Conservation (phyloP, 1,140 invertebrate species). For the Drosophila pseudoananassae region DNA sequence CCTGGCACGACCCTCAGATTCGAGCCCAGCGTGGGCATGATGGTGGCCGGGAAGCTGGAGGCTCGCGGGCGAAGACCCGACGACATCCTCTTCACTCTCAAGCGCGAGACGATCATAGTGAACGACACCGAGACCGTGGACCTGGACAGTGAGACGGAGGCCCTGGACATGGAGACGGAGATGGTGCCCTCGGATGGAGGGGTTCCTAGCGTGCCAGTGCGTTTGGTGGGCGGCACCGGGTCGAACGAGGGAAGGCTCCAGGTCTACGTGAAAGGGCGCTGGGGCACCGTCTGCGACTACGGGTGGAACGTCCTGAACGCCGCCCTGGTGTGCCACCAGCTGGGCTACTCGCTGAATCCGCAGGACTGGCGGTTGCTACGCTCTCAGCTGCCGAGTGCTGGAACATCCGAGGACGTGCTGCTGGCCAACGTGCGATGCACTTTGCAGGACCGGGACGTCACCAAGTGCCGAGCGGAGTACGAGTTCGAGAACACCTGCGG, state of each 20-base stretch:
- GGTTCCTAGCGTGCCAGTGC: conserved; percentile 87
- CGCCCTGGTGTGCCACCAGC: conserved; percentile 96
- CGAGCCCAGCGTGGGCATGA: conserved; percentile 96
- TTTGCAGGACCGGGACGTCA: conserved; percentile 96
- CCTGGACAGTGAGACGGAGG: conserved; percentile 82
- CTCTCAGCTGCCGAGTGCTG: conserved; percentile 91
- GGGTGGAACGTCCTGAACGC: conserved; percentile 97
- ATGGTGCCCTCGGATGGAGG: conserved; percentile 85
- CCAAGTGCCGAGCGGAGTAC: conserved; percentile 92
- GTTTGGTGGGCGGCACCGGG: conserved; percentile 90
- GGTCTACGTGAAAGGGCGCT: conserved; percentile 91
- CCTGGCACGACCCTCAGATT: conserved; percentile 94
- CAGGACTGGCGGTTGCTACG: conserved; percentile 94
- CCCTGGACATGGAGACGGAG: conserved; percentile 85
- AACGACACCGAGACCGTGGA: conserved; percentile 86
- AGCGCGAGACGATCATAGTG: conserved; percentile 88
- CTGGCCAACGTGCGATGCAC: conserved; percentile 95
- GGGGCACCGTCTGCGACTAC: conserved; percentile 99
- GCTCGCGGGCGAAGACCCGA: conserved; percentile 91
- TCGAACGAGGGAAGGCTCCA: conserved; percentile 92
- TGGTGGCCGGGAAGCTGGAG: conserved; percentile 96
- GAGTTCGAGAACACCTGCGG: conserved; percentile 96
- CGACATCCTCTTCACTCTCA: conserved; percentile 91
- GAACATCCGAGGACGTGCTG: conserved; percentile 90
- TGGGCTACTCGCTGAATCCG: conserved; percentile 96